These are phyloP conservation scores for Pectinophora gossypiella DNA, from an alignment of 1,140 invertebrate species.

Conservation along the genomic window DNA sequence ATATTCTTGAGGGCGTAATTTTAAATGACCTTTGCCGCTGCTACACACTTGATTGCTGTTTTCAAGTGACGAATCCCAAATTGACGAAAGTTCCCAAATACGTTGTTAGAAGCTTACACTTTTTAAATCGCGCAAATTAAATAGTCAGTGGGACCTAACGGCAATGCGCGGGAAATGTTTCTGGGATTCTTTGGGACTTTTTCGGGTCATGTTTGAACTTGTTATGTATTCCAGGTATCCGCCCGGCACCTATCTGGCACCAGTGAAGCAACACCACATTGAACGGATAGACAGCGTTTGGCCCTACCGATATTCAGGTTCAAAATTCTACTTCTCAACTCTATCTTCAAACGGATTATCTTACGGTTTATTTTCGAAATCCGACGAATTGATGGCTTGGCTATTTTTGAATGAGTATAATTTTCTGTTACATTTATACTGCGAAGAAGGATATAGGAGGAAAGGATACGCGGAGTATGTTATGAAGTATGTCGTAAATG, in stretches of 20 bases:
- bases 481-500: background rate
- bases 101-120: no score
- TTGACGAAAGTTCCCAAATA: no score
- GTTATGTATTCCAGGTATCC: background rate
- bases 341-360: background rate
- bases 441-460: background rate
- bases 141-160: conserved; percentile 43
- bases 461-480: background rate
- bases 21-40: no score
- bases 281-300: background rate
- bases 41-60: no score
- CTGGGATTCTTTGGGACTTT: no score
- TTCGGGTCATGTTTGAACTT: background rate
- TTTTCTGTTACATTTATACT: background rate
- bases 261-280: background rate
- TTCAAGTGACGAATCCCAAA: no score
- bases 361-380: background rate
- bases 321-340: background rate
- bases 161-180: no score
- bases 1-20: no score
- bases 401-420: background rate
- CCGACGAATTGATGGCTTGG: background rate
- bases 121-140: conserved; percentile 39
- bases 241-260: background rate
- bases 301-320: background rate